These are phyloP conservation scores for Lutra lutra DNA, from an alignment of 2,797 vertebrate species.

Conservation along the genomic window DNA sequence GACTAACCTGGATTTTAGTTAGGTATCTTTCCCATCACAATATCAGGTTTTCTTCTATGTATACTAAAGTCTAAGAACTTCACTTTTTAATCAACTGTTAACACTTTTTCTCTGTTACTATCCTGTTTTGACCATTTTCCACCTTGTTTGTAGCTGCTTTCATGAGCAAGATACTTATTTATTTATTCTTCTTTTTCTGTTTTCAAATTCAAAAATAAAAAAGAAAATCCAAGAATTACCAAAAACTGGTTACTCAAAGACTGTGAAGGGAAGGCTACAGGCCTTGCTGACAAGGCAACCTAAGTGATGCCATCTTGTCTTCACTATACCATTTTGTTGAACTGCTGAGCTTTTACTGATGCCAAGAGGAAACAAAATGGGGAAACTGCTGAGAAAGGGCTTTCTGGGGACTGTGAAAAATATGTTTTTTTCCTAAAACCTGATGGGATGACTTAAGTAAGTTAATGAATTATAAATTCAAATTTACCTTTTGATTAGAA, in stretches of 20 bases:
- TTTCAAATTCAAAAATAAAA: not conserved
- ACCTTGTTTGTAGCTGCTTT: rapidly evolving
- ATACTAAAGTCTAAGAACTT: not conserved
- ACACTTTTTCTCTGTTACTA: not conserved
- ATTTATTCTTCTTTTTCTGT: not conserved
- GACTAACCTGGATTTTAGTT: not conserved
- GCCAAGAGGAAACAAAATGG: not conserved
- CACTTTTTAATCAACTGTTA: not conserved
- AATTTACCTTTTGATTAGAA: not conserved
- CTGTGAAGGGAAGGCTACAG: not conserved
- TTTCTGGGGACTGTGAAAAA: not conserved
- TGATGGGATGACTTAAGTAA: not conserved
- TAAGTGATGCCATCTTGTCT: not conserved
- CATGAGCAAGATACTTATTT: not conserved
- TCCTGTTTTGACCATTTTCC: not conserved
- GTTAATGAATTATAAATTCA: not conserved
- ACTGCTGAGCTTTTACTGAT: not conserved
- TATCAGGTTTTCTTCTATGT: not conserved
- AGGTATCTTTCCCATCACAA: not conserved
- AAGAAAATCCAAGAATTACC: not conserved
- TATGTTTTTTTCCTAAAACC: not conserved
- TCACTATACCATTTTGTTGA: not conserved
- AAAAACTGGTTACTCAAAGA: not conserved
- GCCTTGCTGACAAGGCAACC: not conserved
- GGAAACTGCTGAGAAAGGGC: not conserved